A percentile compares a stretch with the other conserved stretches of the same genome.
Conservation (phyloP, 1,140 invertebrate species). For the Sarcophaga bullata region DNA sequence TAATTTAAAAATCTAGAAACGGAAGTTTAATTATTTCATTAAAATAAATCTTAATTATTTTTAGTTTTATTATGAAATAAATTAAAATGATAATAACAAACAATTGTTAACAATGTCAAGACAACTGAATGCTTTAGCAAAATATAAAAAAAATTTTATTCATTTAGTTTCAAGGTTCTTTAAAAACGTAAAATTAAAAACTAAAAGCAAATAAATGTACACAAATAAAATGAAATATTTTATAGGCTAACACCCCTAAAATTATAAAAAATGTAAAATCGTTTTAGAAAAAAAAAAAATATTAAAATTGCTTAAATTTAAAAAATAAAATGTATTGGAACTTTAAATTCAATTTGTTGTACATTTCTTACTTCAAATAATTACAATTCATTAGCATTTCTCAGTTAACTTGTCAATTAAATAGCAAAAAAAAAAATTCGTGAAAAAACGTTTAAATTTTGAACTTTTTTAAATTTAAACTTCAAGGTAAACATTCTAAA, state of each 20-base stretch:
- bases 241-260: slow-evolving; percentile 15
- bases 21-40: neutral
- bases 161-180: neutral
- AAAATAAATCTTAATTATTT: slow-evolving; percentile 12
- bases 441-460: neutral
- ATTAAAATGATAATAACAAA: neutral
- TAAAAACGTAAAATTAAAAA: neutral
- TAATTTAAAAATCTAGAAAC: too few relatives aligned
- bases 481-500: slow-evolving; percentile 22
- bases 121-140: slow-evolving; percentile 8
- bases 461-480: neutral
- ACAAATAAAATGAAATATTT: neutral
- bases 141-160: neutral
- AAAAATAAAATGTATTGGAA: too few relatives aligned
- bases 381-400: slow-evolving; percentile 11
- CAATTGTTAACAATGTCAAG: neutral
- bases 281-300: neutral
- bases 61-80: neutral
- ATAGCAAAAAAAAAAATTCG: neutral
- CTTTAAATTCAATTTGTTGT: neutral
- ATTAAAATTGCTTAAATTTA: too few relatives aligned
- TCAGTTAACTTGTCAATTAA: slow-evolving; percentile 19
- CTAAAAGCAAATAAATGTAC: neutral
- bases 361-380: neutral
- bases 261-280: too few relatives aligned